These are phyloP conservation scores for Pseudochromis fuscus DNA, from an alignment of 2,797 vertebrate species.

Conservation along the genomic window DNA sequence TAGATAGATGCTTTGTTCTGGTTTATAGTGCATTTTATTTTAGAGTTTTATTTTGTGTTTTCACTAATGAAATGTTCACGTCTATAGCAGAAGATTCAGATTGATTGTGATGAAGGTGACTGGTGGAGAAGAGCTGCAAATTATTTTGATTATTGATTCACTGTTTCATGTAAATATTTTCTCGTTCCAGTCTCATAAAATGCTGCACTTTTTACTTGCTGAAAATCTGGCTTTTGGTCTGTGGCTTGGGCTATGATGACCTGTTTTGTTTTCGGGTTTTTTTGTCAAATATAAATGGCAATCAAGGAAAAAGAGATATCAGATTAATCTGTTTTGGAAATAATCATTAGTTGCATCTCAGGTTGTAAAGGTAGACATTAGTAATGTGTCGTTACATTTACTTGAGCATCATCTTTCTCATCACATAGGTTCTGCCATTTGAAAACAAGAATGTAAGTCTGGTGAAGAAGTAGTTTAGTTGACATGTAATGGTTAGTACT, in stretches of 20 bases:
- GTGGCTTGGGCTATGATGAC: too few species aligned
- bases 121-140: background rate
- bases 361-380: background rate
- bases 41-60: slow-evolving; percentile 1
- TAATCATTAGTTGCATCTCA: background rate
- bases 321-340: background rate
- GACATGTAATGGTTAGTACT: slow-evolving; percentile 3
- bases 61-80: background rate
- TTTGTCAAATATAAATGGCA: too few species aligned
- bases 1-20: background rate
- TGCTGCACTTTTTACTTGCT: background rate
- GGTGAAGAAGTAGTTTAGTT: slow-evolving; percentile 38
- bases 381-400: slow-evolving; percentile 23
- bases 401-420: slow-evolving; percentile 44
- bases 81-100: background rate
- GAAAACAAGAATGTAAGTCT: slow-evolving; percentile 69
- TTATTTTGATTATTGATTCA: background rate
- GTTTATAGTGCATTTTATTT: background rate
- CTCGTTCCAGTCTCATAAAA: background rate
- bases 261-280: too few species aligned
- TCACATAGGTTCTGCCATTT: slow-evolving; percentile 61
- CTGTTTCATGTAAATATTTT: background rate
- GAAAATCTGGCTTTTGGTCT: background rate
- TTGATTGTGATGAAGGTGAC: background rate
- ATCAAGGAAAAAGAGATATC: background rate